These are phyloP conservation scores for Hypothenemus hampei DNA, from an alignment of 1,140 invertebrate genomes.

Conservation along the genomic window DNA sequence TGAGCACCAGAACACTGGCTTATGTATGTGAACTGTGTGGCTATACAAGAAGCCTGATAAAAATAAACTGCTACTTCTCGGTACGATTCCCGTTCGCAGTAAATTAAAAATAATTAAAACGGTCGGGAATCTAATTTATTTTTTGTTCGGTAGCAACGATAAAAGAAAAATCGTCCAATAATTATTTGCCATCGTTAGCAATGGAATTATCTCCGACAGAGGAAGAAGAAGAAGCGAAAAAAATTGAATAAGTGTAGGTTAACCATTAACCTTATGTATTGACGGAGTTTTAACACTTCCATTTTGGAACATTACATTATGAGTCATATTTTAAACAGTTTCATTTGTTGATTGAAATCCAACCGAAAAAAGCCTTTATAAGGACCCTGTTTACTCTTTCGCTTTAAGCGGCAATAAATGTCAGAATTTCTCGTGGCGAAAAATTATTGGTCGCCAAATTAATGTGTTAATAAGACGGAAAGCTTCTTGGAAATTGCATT, in stretches of 20 bases:
- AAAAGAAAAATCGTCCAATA: too few relatives aligned
- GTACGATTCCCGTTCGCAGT: too few relatives aligned
- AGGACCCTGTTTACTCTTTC: background rate
- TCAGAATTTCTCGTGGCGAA: background rate
- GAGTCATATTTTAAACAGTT: background rate
- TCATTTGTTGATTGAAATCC: conserved; percentile 1
- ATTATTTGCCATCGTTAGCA: too few relatives aligned
- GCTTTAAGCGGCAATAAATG: conserved; percentile 1
- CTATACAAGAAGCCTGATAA: too few relatives aligned
- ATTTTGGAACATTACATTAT: background rate
- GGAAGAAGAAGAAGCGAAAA: too few relatives aligned
- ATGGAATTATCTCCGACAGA: too few relatives aligned
- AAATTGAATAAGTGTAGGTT: too few relatives aligned
- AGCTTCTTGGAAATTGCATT: background rate
- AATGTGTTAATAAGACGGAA: conserved; percentile 1
- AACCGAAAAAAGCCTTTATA: background rate
- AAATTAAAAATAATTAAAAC: too few relatives aligned
- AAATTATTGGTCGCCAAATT: conserved; percentile 1
- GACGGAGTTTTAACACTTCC: background rate
- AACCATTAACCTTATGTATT: background rate
- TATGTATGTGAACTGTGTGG: too few relatives aligned
- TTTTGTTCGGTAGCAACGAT: too few relatives aligned
- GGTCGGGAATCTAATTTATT: too few relatives aligned
- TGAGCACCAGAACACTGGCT: conserved; percentile 11
- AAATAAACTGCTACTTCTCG: too few relatives aligned